phyloP scores from a whole-genome alignment of 2,797 vertebrate species.

The Etheostoma nigrum region DNA sequence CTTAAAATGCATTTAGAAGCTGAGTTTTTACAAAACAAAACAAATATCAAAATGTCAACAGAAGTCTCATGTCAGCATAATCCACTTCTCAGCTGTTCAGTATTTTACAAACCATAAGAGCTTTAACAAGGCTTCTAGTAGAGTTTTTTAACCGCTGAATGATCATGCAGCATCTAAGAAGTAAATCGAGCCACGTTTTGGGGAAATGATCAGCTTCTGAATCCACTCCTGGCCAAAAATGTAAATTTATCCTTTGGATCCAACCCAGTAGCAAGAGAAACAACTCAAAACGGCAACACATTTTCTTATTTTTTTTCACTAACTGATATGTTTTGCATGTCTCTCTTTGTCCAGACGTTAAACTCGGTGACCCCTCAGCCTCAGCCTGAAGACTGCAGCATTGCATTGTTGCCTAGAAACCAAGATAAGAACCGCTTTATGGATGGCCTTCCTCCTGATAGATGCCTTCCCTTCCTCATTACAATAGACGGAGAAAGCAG shows the following conservation, averaged over 20 bases:
- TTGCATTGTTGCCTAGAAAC: constrained; percentile 98
- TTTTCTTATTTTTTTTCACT: neutral
- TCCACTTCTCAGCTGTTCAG: constrained; percentile 3
- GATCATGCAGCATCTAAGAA: neutral
- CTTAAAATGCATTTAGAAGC: neutral
- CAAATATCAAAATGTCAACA: constrained; percentile 7
- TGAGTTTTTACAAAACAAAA: neutral
- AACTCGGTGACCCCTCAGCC: constrained; percentile 99
- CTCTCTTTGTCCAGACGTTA: constrained; percentile 88
- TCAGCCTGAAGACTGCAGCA: constrained; percentile 99
- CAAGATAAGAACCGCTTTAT: constrained; percentile 99
- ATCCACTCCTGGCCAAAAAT: neutral
- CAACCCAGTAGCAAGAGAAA: neutral
- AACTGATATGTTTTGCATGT: neutral
- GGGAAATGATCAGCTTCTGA: neutral
- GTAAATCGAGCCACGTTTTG: neutral
- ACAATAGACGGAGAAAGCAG: constrained; percentile 99
- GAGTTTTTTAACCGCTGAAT: neutral
- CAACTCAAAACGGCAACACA: no score
- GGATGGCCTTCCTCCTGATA: constrained; percentile 98
- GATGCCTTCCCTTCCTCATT: constrained; percentile 99
- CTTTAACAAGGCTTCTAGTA: neutral
- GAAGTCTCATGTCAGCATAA: constrained; percentile 1
- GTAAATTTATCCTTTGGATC: neutral
- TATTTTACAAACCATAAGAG: neutral